Evolutionary conservation across 2,888 invertebrate genomes (phyloP).

Genomic region (Sesia bembeciformis): DNA sequence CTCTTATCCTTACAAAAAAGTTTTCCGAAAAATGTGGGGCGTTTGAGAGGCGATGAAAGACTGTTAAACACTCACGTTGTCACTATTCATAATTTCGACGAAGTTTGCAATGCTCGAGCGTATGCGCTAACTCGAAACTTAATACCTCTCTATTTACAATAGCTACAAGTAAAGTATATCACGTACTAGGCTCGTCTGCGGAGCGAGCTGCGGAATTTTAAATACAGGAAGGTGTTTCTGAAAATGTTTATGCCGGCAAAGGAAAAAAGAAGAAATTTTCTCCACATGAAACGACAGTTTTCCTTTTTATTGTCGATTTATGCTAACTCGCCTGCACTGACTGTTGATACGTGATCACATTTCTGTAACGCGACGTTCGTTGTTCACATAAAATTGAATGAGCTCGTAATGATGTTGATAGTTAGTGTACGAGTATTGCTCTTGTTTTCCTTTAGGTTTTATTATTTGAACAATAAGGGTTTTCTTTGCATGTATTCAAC

Average conservation of each 20-base stretch:
- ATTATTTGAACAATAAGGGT: too few species aligned
- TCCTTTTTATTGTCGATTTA: conserved; percentile 53
- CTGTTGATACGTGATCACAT: conserved; percentile 28
- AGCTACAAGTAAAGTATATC: conserved; percentile 57
- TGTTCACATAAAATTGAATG: not conserved
- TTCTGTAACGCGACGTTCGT: not conserved
- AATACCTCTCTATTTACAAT: conserved; percentile 44
- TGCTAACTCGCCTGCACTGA: conserved; percentile 36
- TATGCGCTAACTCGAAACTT: conserved; percentile 39
- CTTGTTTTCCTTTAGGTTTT: not conserved
- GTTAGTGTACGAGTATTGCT: not conserved
- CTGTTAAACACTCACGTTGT: conserved; percentile 29
- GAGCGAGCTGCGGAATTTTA: conserved; percentile 54
- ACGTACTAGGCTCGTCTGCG: conserved; percentile 53
- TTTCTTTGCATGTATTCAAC: too few species aligned
- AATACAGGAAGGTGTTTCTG: conserved; percentile 52
- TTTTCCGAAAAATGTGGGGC: not conserved
- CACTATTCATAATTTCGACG: conserved; percentile 3
- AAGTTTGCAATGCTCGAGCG: conserved; percentile 14
- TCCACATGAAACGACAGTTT: conserved; percentile 24
- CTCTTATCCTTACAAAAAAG: not conserved
- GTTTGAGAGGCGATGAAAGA: conserved; percentile 14
- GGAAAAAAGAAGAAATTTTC: conserved; percentile 36
- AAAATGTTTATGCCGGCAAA: conserved; percentile 43
- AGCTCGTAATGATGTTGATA: not conserved